Evolutionary conservation across 2,797 vertebrate genomes (phyloP).

Genomic region (Sylvilagus floridanus): DNA sequence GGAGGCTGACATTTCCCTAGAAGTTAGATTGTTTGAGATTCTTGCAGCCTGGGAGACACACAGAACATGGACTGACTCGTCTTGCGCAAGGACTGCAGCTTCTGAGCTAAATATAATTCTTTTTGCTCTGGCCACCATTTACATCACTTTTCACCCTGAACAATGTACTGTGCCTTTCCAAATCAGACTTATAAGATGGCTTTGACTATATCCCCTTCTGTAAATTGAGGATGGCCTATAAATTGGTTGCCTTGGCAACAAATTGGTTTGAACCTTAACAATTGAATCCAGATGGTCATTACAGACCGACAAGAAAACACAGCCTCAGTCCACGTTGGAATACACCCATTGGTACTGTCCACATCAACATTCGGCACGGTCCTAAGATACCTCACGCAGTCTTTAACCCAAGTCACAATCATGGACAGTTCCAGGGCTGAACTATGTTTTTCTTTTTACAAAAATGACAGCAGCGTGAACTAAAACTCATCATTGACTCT

Average conservation of each 20-base stretch:
- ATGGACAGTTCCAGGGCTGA: not conserved
- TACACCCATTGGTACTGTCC: not conserved
- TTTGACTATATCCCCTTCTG: conserved; percentile 76
- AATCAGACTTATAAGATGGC: conserved; percentile 74
- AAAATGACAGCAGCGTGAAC: not conserved
- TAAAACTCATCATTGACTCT: conserved; percentile 15
- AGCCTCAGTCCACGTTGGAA: conserved; percentile 50
- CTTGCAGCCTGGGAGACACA: not conserved
- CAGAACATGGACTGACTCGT: conserved; percentile 30
- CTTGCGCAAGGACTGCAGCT: conserved; percentile 8
- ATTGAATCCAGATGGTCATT: conserved; percentile 79
- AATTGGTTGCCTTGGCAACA: conserved; percentile 81
- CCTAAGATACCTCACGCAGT: conserved; percentile 7
- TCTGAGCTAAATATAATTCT: conserved; percentile 62
- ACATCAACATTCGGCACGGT: not conserved
- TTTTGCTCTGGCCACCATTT: conserved; percentile 40
- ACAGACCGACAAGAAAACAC: conserved; percentile 66
- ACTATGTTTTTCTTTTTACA: not conserved
- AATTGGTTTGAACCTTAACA: conserved; percentile 77
- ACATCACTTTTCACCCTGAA: conserved; percentile 62
- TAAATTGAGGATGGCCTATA: conserved; percentile 74
- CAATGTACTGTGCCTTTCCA: conserved; percentile 69
- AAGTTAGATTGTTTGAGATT: conserved; percentile 34
- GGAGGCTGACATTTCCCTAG: not conserved
- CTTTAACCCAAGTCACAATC: not conserved